Evolutionary conservation across 2,113 vertebrate species (phyloP).

Genomic region (Rhagologus leucostigma): DNA sequence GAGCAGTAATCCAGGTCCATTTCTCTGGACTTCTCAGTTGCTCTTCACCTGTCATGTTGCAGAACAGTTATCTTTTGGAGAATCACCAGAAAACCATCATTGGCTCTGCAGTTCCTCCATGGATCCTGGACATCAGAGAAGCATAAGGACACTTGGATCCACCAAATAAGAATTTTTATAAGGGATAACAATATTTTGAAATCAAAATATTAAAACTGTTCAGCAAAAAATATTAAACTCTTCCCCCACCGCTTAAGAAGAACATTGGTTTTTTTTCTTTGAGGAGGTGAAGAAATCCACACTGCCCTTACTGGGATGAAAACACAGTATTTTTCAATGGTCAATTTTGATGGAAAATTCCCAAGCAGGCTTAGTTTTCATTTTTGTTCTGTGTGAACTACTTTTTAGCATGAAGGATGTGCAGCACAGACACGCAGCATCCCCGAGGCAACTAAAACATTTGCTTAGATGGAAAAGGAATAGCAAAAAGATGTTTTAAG

Average conservation of each 20-base stretch:
- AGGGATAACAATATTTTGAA: background rate
- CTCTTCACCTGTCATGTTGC: background rate
- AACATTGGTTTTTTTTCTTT: accelerated
- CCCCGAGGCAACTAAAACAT: background rate
- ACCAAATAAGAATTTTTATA: background rate
- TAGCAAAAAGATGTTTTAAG: constrained; percentile 10
- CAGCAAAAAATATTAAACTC: background rate
- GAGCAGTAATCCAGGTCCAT: background rate
- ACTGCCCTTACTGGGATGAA: background rate
- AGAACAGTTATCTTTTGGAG: background rate
- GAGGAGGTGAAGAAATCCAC: background rate
- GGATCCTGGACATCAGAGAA: background rate
- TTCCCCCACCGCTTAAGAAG: background rate
- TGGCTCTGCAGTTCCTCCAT: background rate
- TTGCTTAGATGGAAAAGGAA: constrained; percentile 30
- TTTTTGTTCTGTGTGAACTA: constrained; percentile 25
- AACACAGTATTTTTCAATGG: background rate
- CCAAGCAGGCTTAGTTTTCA: background rate
- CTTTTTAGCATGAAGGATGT: background rate
- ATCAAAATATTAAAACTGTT: background rate
- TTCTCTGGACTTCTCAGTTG: background rate
- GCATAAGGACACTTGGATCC: background rate
- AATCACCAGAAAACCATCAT: background rate
- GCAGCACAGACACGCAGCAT: background rate
- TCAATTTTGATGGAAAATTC: background rate